phyloP scores from a whole-genome alignment of 2,797 vertebrate species.

The Ptychobarbus kaznakovi region DNA sequence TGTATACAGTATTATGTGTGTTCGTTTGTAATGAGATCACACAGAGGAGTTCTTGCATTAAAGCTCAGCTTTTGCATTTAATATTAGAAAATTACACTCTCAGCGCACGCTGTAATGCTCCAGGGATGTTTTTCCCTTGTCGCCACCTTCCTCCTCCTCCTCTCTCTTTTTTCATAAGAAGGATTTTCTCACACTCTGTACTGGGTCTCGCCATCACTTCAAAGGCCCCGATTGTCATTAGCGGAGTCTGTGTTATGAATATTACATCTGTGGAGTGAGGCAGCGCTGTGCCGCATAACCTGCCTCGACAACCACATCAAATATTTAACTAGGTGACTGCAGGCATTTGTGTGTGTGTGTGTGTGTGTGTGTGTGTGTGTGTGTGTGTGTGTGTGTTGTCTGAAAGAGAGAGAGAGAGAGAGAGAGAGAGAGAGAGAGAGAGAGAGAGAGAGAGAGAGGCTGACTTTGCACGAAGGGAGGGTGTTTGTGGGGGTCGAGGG shows the following conservation, averaged over 20 bases:
- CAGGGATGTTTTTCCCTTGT: conserved; percentile 39
- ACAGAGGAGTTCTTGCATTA: conserved; percentile 47
- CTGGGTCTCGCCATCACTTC: conserved; percentile 51
- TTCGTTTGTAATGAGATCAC: conserved; percentile 46
- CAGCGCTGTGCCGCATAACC: conserved; percentile 59
- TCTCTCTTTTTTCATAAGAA: neutral
- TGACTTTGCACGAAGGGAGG: conserved; percentile 36
- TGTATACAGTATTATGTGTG: conserved; percentile 15
- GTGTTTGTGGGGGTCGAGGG: conserved; percentile 39
- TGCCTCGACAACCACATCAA: conserved; percentile 69
- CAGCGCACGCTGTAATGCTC: conserved; percentile 16
- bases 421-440: neutral
- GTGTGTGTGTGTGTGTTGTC: neutral
- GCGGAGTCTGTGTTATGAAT: conserved; percentile 64
- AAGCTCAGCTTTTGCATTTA: conserved; percentile 44
- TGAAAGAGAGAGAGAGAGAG: neutral
- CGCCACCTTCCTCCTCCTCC: neutral
- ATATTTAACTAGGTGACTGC: conserved; percentile 68
- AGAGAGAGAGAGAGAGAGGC: neutral
- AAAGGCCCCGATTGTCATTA: conserved; percentile 57
- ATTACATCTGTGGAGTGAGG: conserved; percentile 61
- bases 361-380: conserved; percentile 10
- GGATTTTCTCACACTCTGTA: conserved; percentile 46
- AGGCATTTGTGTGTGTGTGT: conserved; percentile 46
- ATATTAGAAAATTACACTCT: conserved; percentile 45